phyloP scores from a whole-genome alignment of 1,140 invertebrate genomes.

The Bombyx mandarina region DNA sequence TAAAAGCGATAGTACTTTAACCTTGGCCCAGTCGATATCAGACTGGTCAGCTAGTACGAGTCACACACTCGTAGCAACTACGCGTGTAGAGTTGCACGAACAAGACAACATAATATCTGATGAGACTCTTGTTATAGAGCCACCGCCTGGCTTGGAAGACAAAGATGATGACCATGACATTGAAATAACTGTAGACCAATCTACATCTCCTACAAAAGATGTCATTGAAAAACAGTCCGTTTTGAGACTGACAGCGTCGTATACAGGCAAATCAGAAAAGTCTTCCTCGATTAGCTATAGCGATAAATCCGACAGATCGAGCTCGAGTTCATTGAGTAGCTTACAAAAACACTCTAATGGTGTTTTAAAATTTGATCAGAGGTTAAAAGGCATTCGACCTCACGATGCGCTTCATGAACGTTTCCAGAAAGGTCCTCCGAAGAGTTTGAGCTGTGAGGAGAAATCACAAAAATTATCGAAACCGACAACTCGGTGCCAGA shows the following conservation, averaged over 20 bases:
- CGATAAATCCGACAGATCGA: slow-evolving; percentile 70
- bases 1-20: slow-evolving; percentile 74
- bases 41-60: slow-evolving; percentile 76
- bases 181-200: slow-evolving; percentile 10
- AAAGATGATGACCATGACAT: slow-evolving; percentile 9
- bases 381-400: slow-evolving; percentile 42
- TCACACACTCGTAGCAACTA: slow-evolving; percentile 71
- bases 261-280: slow-evolving; percentile 47
- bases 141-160: slow-evolving; percentile 7
- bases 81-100: slow-evolving; percentile 55
- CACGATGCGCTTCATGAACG: slow-evolving; percentile 49
- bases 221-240: slow-evolving; percentile 32
- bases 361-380: slow-evolving; percentile 55
- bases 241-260: slow-evolving; percentile 44
- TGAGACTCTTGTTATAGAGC: slow-evolving; percentile 34
- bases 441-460: slow-evolving; percentile 68
- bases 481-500: slow-evolving; percentile 69
- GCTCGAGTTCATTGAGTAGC: slow-evolving; percentile 66
- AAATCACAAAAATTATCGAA: slow-evolving; percentile 47
- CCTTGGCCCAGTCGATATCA: slow-evolving; percentile 73
- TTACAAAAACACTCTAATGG: slow-evolving; percentile 59
- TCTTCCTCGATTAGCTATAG: slow-evolving; percentile 64
- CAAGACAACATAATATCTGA: slow-evolving; percentile 41
- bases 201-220: slow-evolving; percentile 19
- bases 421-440: slow-evolving; percentile 68